Evolutionary conservation across 1,140 invertebrate genomes (phyloP).

Genomic region (Atta cephalotes): DNA sequence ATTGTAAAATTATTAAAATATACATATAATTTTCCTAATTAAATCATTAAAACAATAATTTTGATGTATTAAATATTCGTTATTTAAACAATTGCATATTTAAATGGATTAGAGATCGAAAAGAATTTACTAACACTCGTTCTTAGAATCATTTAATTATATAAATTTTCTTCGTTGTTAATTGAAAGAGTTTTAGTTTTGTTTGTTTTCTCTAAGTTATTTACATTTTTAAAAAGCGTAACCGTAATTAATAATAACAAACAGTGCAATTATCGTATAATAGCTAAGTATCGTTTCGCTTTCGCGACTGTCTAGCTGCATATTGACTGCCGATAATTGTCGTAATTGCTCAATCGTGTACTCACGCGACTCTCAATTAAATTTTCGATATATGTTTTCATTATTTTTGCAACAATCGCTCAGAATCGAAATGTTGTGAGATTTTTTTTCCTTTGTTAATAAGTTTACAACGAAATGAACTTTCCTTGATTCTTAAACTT

Average conservation of each 20-base stretch:
- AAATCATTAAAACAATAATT: background rate
- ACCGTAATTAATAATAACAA: conserved; percentile 63
- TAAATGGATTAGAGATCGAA: background rate
- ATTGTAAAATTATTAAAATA: background rate
- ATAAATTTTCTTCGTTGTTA: background rate
- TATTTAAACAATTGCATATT: background rate
- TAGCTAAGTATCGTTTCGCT: conserved; percentile 69
- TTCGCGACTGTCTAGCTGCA: conserved; percentile 54
- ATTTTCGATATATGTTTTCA: conserved; percentile 5
- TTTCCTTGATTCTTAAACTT: background rate
- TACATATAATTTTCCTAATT: background rate
- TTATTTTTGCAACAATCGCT: conserved; percentile 48
- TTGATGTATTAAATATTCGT: background rate
- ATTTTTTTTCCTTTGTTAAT: conserved; percentile 16
- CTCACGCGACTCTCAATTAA: conserved; percentile 55
- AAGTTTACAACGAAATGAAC: background rate
- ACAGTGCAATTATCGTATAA: conserved; percentile 58
- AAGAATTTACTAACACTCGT: background rate
- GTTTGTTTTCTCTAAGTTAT: conserved; percentile 22
- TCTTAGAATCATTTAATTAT: background rate
- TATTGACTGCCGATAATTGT: conserved; percentile 44
- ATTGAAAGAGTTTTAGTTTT: background rate
- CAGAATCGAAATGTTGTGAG: background rate
- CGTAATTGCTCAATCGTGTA: conserved; percentile 55
- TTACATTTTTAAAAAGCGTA: conserved; percentile 36